Conservation (phyloP, 2,113 vertebrate species). For the Papio anubis region DNA sequence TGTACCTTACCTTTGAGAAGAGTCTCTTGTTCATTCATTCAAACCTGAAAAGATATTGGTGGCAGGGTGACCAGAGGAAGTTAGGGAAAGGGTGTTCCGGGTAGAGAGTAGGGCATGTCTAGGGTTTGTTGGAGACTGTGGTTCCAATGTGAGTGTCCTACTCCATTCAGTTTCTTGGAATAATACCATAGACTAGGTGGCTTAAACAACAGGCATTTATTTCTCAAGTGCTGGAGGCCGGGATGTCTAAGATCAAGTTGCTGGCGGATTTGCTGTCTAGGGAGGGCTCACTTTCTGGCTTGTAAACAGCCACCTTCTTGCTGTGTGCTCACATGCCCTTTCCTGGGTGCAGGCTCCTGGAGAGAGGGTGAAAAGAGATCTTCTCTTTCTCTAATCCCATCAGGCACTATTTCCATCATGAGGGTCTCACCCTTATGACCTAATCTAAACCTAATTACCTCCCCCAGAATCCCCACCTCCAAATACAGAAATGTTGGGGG, state of each 20-base stretch:
- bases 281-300: no score
- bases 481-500: no score
- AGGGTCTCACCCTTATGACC: not conserved
- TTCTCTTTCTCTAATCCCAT: no score
- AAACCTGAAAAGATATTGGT: not conserved
- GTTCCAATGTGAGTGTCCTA: not conserved
- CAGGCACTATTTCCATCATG: not conserved
- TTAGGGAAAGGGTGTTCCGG: not conserved
- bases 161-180: not conserved
- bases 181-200: not conserved
- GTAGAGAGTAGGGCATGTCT: fast-evolving
- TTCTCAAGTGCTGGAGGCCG: not conserved
- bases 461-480: not conserved
- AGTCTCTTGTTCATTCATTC: not conserved
- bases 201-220: not conserved
- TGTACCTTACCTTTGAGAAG: not conserved
- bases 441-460: not conserved
- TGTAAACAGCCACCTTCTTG: not conserved
- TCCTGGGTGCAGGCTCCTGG: not conserved
- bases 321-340: not conserved
- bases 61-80: not conserved
- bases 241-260: not conserved
- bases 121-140: not conserved
- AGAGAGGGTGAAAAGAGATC: not conserved
- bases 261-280: no score